A percentile compares a stretch with the other conserved stretches of the same genome.
These are phyloP conservation scores for Dermochelys coriacea DNA, from an alignment of 2,797 vertebrate species.

Conservation along the genomic window DNA sequence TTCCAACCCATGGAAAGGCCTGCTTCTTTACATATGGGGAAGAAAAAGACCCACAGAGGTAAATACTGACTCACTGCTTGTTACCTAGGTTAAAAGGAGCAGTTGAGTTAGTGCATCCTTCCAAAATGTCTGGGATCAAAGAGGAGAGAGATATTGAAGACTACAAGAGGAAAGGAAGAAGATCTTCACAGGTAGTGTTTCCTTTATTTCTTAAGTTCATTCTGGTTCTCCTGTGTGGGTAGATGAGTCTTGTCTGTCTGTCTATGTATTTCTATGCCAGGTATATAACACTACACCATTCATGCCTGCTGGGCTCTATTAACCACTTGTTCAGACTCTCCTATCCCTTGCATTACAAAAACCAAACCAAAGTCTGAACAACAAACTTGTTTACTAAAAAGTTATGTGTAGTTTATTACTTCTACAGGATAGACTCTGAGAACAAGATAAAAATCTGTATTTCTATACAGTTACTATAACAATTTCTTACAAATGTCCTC, in stretches of 20 bases:
- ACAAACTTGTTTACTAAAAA: conserved; percentile 20
- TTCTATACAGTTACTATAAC: conserved; percentile 2
- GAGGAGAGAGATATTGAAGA: conserved; percentile 77
- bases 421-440: conserved; percentile 29
- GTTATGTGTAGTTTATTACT: not conserved
- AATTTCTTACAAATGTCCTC: not conserved
- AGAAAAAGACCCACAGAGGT: not conserved
- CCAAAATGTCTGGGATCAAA: conserved; percentile 77
- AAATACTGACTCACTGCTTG: conserved; percentile 70
- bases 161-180: conserved; percentile 80
- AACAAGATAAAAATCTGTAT: not conserved
- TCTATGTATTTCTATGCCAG: not conserved
- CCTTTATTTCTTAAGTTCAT: not conserved
- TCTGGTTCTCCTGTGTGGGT: conserved; percentile 15
- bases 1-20: conserved; percentile 10
- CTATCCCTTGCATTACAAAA: not conserved
- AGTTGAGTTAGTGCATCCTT: conserved; percentile 66
- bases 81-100: conserved; percentile 73
- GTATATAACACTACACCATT: not conserved
- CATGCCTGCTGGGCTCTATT: not conserved
- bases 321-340: not conserved
- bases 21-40: not conserved
- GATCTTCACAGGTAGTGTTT: conserved; percentile 75
- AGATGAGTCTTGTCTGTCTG: not conserved
- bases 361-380: not conserved